phyloP scores from a whole-genome alignment of 2,113 vertebrate species.

The Plotosus lineatus region DNA sequence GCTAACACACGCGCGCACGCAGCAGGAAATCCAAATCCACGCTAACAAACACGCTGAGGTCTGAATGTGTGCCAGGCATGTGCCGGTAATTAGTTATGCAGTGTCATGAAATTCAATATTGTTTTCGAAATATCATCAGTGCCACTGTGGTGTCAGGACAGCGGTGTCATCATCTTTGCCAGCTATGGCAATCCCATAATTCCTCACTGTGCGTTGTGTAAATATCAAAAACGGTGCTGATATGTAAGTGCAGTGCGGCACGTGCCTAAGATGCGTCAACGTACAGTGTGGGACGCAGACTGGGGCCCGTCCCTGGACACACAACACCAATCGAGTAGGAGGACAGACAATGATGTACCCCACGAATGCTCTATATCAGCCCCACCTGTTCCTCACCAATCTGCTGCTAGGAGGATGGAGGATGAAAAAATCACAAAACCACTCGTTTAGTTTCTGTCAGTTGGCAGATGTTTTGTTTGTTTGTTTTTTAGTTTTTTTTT shows the following conservation, averaged over 20 bases:
- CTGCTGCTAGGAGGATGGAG: conserved; percentile 38
- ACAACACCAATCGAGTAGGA: conserved; percentile 27
- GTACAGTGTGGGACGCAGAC: background rate
- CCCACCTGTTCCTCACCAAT: conserved; percentile 29
- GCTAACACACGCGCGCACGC: conserved; percentile 21
- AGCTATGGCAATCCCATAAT: background rate
- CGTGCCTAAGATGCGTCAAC: conserved; percentile 5
- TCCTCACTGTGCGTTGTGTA: background rate
- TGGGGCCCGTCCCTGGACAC: background rate
- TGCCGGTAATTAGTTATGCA: conserved; percentile 21
- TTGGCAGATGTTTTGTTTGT: conserved; percentile 28
- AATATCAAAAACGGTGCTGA: background rate
- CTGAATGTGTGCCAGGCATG: background rate
- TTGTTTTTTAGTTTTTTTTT: conserved; percentile 55
- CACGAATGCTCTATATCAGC: background rate
- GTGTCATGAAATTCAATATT: background rate
- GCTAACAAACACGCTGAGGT: conserved; percentile 11
- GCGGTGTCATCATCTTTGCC: background rate
- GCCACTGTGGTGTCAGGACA: background rate
- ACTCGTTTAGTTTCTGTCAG: conserved; percentile 48
- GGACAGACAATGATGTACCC: conserved; percentile 7
- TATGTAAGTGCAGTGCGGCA: background rate
- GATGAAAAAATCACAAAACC: conserved; percentile 37
- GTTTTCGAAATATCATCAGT: conserved; percentile 8
- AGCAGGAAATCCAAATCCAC: conserved; percentile 1